A percentile compares a stretch with the other conserved stretches of the same genome.
Conservation (phyloP, 2,797 vertebrate genomes). For the Acrossocheilus wenchowensis region DNA sequence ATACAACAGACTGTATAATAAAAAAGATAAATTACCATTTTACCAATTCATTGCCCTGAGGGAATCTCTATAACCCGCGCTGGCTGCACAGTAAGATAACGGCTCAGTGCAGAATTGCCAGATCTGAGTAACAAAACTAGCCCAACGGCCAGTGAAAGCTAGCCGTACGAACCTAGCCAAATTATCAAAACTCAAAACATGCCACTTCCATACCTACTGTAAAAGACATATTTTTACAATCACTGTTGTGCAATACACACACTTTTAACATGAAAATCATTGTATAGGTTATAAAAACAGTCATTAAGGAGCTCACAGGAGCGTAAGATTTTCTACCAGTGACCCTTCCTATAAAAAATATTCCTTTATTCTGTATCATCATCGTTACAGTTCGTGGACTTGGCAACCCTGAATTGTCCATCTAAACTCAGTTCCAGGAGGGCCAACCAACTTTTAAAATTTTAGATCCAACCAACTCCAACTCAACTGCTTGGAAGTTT, state of each 20-base stretch:
- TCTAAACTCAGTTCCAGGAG: too few relatives aligned
- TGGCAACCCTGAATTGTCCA: not conserved
- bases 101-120: not conserved
- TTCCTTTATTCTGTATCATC: too few relatives aligned
- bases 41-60: not conserved
- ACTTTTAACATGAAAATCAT: not conserved
- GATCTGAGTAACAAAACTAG: not conserved
- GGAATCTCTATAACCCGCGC: not conserved
- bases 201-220: not conserved
- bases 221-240: not conserved
- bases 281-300: not conserved
- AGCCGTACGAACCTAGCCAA: not conserved
- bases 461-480: too few relatives aligned
- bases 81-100: not conserved
- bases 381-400: too few relatives aligned
- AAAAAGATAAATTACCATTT: not conserved
- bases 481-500: too few relatives aligned
- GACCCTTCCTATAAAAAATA: too few relatives aligned
- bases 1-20: constrained; percentile 8
- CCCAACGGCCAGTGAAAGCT: not conserved
- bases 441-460: too few relatives aligned
- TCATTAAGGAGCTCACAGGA: not conserved
- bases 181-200: not conserved
- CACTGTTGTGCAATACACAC: not conserved
- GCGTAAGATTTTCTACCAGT: too few relatives aligned